Evolutionary conservation across 2,888 invertebrate species (phyloP).

Genomic region (Serrognathus titanus): DNA sequence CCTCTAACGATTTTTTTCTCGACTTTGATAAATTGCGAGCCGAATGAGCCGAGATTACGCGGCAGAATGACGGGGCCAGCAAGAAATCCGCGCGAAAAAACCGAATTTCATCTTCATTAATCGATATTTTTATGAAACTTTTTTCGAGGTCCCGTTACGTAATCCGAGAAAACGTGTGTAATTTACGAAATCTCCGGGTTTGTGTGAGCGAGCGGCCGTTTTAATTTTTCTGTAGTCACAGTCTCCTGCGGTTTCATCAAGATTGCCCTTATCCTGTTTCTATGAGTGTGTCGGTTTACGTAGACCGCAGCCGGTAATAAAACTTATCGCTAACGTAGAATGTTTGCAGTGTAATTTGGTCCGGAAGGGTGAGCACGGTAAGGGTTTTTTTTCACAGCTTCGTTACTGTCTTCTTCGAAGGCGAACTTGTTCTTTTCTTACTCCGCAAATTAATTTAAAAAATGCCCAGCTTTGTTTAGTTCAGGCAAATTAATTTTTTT

Average conservation of each 20-base stretch:
- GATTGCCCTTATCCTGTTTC: conserved; percentile 35
- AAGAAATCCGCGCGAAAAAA: background rate
- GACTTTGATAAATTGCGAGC: conserved; percentile 1
- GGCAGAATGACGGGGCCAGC: background rate
- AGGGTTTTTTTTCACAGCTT: no score
- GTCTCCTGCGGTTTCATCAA: conserved; percentile 26
- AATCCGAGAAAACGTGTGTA: background rate
- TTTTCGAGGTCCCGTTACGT: background rate
- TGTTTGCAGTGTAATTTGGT: background rate
- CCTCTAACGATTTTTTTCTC: background rate
- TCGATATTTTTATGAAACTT: background rate
- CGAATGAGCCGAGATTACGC: background rate
- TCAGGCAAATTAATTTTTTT: no score
- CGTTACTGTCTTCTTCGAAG: no score
- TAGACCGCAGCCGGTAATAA: background rate
- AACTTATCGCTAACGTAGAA: background rate
- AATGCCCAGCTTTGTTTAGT: no score
- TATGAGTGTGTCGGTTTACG: conserved; percentile 8
- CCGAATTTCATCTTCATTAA: conserved; percentile 1
- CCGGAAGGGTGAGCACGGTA: conserved; percentile 3
- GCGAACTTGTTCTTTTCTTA: no score
- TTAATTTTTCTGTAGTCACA: conserved; percentile 13
- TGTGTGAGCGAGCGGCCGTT: background rate
- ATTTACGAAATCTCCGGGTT: background rate
- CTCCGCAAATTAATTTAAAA: no score